Conservation (phyloP, 1,140 invertebrate species). For the Ceratina australensis region DNA sequence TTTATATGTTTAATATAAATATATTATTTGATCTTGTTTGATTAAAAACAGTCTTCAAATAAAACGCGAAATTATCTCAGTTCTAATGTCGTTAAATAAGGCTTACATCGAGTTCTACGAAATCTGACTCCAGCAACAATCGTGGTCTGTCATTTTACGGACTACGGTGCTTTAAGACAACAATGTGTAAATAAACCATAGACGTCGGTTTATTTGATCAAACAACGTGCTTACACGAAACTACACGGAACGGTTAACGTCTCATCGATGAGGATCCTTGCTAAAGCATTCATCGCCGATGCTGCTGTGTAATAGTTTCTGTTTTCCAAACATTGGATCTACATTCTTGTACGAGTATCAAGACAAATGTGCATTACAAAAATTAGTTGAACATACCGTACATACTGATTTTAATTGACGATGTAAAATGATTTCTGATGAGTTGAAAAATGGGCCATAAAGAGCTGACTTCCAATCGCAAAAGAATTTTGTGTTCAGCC, state of each 20-base stretch:
- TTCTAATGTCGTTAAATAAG: conserved; percentile 55
- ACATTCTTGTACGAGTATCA: too few relatives aligned
- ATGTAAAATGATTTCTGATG: too few relatives aligned
- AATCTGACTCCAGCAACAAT: conserved; percentile 60
- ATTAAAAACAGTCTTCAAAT: too few relatives aligned
- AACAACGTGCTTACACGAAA: conserved; percentile 6
- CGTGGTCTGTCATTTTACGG: conserved; percentile 69
- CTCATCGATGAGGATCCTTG: background rate
- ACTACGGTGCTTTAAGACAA: conserved; percentile 61
- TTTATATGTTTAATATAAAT: too few relatives aligned
- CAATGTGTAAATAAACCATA: conserved; percentile 68
- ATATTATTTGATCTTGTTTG: too few relatives aligned
- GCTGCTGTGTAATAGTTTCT: background rate
- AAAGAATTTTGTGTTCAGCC: background rate
- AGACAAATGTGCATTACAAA: too few relatives aligned
- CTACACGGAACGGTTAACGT: conserved; percentile 22
- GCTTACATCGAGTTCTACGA: conserved; percentile 60
- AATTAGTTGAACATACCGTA: too few relatives aligned
- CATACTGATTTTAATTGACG: too few relatives aligned
- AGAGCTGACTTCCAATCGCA: conserved; percentile 53
- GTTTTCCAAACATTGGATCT: background rate
- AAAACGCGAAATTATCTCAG: background rate
- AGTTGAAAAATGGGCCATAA: background rate
- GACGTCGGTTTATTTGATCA: conserved; percentile 47
- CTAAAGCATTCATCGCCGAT: background rate